Evolutionary conservation across 1,140 invertebrate genomes (phyloP).

Genomic region (Sycophaga agraensis): DNA sequence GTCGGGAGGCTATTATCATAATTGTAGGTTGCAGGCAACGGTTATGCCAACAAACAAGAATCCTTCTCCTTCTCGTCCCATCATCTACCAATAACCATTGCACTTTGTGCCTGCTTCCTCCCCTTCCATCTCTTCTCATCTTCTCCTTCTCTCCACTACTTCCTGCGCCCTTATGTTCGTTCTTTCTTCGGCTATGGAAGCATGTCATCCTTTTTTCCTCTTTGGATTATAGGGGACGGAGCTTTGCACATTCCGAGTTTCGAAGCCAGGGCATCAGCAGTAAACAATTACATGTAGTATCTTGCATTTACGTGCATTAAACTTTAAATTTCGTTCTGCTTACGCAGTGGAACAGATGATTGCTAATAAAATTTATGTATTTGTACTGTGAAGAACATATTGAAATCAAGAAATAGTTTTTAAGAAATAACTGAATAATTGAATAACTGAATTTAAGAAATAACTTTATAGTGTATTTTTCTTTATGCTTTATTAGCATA

Average conservation of each 20-base stretch:
- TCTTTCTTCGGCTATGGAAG: too few relatives aligned
- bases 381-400: too few relatives aligned
- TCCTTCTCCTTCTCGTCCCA: conserved; percentile 49
- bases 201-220: not conserved
- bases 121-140: not conserved
- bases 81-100: conserved; percentile 41
- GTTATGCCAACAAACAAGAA: conserved; percentile 59
- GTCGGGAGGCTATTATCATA: conserved; percentile 55
- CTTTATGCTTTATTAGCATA: too few relatives aligned
- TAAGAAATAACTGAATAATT: too few relatives aligned
- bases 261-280: not conserved
- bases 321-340: not conserved
- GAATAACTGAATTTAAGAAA: too few relatives aligned
- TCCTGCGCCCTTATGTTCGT: not conserved
- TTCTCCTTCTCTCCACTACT: not conserved
- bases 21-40: conserved; percentile 57
- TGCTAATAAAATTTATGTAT: too few relatives aligned
- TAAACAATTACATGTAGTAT: too few relatives aligned
- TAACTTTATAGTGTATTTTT: too few relatives aligned
- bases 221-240: not conserved
- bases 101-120: not conserved
- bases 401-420: too few relatives aligned
- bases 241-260: not conserved
- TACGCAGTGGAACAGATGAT: not conserved
- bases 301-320: not conserved